Base-by-base conservation (phyloP, 2,113 vertebrate species). In the Scopus umbretta region DNA sequence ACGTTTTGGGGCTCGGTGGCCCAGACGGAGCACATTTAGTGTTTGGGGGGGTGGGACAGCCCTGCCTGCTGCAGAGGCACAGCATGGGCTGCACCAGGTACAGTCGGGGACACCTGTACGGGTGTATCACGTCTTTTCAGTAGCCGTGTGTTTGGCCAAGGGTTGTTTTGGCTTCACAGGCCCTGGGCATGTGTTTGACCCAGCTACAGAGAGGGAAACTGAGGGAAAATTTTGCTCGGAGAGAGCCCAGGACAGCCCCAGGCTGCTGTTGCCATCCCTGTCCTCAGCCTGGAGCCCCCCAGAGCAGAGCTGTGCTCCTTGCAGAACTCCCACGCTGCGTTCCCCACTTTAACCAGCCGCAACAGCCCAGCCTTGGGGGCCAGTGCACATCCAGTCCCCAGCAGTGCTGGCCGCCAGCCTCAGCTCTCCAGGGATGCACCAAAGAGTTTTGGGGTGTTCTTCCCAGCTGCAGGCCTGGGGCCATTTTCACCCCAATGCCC, bases 81-180 rank as follows among this genome's bases (percentile, higher is more conserved):
- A 61, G 52, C n/a, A 16, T 0, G 1, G 30, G 27, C 55, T 45
- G 50, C 30, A 16, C 5, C 2, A 2, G n/a, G 9, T 34, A 21
- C 21, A 14, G 52, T 10, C 63, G 20, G 27, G 34, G 63, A 43
- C 70, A 36, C 49, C 66, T 3, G 0, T 7, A 23, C 16, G 11
- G 20, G 36, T 26, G 25, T 53, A 42, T 50, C 63, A 43, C 13
- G 2, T 13, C 19, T 71, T 86, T 76, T 34, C 67, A 47, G 58
- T 14, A 80, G 49, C 62, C 2, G 0, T 0, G 1, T 17, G 7
- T 74, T 91, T 73, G 43, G 49, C n/a, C 67, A 45, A 47, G 32
- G 25, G 59, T 71, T 86, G 26, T 72, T 38, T 76, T 62, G 27
- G 27, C 18, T 70, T 50, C 38, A 13, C 11, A 36, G 59, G 25